Conservation (phyloP, 1,140 invertebrate species). For the Cryptotermes secundus region DNA sequence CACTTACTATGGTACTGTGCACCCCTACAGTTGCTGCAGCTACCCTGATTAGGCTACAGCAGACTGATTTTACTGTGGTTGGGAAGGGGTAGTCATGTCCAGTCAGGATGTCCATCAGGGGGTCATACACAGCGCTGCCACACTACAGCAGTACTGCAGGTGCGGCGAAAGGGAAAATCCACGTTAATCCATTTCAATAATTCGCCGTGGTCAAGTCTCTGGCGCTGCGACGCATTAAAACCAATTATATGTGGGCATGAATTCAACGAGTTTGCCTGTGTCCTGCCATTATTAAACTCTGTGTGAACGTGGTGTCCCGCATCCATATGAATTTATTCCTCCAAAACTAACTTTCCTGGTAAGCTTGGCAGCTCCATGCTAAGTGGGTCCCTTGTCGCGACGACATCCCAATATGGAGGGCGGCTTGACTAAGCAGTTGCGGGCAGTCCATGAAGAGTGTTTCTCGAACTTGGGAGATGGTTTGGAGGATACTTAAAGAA, state of each 20-base stretch:
- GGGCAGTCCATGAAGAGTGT: too few species aligned
- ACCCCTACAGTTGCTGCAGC: not conserved
- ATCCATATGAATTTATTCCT: not conserved
- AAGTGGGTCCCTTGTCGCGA: too few species aligned
- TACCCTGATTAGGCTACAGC: not conserved
- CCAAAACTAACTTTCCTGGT: not conserved
- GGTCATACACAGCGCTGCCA: not conserved
- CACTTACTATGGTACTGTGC: not conserved
- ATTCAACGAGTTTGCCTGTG: not conserved
- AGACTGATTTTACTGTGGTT: not conserved
- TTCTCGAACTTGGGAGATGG: too few species aligned
- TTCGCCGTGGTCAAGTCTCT: not conserved
- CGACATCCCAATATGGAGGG: too few species aligned
- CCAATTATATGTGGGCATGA: conserved; percentile 7
- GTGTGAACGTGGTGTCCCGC: not conserved
- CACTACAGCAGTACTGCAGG: not conserved
- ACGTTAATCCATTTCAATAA: conserved; percentile 16
- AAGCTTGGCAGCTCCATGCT: too few species aligned
- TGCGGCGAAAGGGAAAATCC: conserved; percentile 9
- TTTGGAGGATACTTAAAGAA: too few species aligned
- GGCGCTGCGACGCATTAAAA: not conserved
- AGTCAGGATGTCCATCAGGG: not conserved
- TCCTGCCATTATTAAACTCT: not conserved
- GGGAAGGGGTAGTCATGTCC: not conserved
- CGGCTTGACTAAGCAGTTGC: too few species aligned